Base-by-base conservation (phyloP, 2,888 invertebrate species). In the Eumacrocentrus americanus region DNA sequence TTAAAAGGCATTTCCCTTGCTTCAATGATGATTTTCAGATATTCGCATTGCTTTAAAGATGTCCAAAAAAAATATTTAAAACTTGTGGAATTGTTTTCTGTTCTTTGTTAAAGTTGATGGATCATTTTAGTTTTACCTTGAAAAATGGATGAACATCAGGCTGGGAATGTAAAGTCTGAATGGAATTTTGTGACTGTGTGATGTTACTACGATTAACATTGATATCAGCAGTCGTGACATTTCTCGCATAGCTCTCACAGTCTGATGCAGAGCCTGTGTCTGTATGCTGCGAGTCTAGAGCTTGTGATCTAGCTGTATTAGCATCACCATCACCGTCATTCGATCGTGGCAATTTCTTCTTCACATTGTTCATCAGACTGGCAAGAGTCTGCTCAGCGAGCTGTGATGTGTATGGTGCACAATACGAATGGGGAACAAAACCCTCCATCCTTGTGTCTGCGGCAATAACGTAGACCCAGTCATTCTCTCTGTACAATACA, bases 391-490 rank as follows among this genome's bases (percentile, higher is more conserved):
- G 74, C 77, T 95, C 94, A 2, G 88, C 94, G 51, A 89, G 79
- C 81, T 88, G 89, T 79, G 88, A 92, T 72, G 86, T 91, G 72
- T 87, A 94, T 0, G 94, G 94, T 0, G 94, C 92, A 77, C 95
- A 95, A 79, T 95, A 96, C 0, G 94, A 94, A 78, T 94, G 92
- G 1, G 97, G 97, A 71, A 97, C 95, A 75, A 96, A 97, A 0
- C 97, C 97, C 81, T 97, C 95, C 75, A 92, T 89, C 53, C 94
- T 85, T 14, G 93, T 91, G 71, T 94, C 94, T 47, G 93, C 90
- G 2, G 93, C 91, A 76, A 96, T 94, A 1, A 97, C 95, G 82
- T 97, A 97, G 6, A 95, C 95, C 97, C 97, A 97, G 81, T 97
- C 96, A 77, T 96, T 95, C 81, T 97, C 97, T 69, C 95, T 86